phyloP scores from a whole-genome alignment of 1,140 invertebrate species.

The Saxidomus purpurata region DNA sequence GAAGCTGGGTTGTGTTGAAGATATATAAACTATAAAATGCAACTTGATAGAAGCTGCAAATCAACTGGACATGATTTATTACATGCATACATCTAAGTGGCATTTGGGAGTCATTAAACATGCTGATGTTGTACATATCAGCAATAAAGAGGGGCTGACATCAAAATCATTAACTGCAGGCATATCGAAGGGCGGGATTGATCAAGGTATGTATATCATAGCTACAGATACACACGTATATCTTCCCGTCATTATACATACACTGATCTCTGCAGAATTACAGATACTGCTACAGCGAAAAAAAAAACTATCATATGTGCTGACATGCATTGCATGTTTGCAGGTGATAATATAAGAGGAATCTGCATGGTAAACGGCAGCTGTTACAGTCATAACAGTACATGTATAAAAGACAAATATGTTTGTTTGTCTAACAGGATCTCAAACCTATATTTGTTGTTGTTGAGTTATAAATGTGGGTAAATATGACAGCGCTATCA shows the following conservation, averaged over 20 bases:
- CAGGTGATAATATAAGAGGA: neutral
- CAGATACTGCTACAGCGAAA: neutral
- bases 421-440: neutral
- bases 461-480: too few relatives aligned
- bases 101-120: constrained; percentile 32
- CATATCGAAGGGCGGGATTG: neutral
- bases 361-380: neutral
- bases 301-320: neutral
- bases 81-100: neutral
- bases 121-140: neutral
- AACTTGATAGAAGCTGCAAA: neutral
- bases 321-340: constrained; percentile 17
- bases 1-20: too few relatives aligned
- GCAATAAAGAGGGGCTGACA: neutral
- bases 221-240: neutral
- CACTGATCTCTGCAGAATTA: neutral
- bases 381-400: neutral
- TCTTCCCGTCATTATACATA: too few relatives aligned
- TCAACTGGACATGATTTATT: neutral
- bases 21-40: too few relatives aligned
- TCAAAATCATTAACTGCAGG: neutral
- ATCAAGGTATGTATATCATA: neutral
- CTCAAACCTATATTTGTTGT: neutral
- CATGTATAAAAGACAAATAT: neutral
- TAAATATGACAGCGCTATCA: too few relatives aligned